These are phyloP conservation scores for Volucella bombylans DNA, from an alignment of 2,888 invertebrate genomes.

Conservation along the genomic window DNA sequence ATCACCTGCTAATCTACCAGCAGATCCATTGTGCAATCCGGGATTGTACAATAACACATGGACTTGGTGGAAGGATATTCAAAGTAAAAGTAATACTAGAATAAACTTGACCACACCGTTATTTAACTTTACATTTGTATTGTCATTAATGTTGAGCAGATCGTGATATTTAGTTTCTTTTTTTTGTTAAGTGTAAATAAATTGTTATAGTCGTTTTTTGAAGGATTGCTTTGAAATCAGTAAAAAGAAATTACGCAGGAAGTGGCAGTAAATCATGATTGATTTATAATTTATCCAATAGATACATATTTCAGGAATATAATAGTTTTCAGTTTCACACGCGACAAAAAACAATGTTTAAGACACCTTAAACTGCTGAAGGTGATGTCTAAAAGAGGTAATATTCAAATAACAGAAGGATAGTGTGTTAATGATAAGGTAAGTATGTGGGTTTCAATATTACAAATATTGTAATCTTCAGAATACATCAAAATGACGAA, in stretches of 20 bases:
- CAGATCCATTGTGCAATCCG: conserved; percentile 84
- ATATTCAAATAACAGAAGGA: too few relatives aligned
- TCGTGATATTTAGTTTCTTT: conserved; percentile 6
- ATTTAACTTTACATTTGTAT: conserved; percentile 33
- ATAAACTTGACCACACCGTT: neutral
- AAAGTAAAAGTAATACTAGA: neutral
- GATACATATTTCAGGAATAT: too few relatives aligned
- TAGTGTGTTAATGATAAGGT: too few relatives aligned
- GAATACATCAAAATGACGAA: too few relatives aligned
- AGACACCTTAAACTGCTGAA: too few relatives aligned
- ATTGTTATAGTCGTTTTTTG: neutral
- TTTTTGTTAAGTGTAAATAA: conserved; percentile 19
- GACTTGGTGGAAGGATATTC: conserved; percentile 84
- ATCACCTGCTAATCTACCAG: conserved; percentile 82
- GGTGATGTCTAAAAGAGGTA: too few relatives aligned
- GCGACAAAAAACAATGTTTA: too few relatives aligned
- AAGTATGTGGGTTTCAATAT: too few relatives aligned
- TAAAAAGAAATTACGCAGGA: neutral
- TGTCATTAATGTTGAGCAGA: conserved; percentile 22
- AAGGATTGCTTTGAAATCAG: neutral
- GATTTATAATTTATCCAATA: too few relatives aligned
- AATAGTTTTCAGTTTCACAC: too few relatives aligned
- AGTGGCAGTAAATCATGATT: too few relatives aligned
- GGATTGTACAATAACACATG: conserved; percentile 84
- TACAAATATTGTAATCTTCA: too few relatives aligned